These are phyloP conservation scores for Cacatua alba DNA, from an alignment of 2,113 vertebrate species.

Conservation along the genomic window DNA sequence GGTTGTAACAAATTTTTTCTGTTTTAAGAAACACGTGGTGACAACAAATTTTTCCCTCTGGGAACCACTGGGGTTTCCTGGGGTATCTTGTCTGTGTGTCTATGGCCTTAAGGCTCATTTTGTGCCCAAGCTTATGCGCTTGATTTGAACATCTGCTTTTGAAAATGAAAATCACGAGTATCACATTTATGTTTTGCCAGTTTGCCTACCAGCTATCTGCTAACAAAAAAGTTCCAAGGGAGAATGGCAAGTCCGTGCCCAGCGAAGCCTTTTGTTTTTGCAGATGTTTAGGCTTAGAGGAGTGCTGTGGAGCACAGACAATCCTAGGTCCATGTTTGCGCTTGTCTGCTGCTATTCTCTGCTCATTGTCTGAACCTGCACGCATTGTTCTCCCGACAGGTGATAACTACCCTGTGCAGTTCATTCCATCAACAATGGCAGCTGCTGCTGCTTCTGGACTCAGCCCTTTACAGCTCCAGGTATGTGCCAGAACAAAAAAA, in stretches of 20 bases:
- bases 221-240: constrained; percentile 78
- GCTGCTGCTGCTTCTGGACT: constrained; percentile 99
- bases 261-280: constrained; percentile 90
- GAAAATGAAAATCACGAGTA: constrained; percentile 34
- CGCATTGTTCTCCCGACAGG: constrained; percentile 97
- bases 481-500: constrained; percentile 91
- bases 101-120: constrained; percentile 25
- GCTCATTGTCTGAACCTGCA: constrained; percentile 98
- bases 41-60: neutral
- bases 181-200: constrained; percentile 76
- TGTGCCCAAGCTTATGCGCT: constrained; percentile 53
- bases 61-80: neutral
- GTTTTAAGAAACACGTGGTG: neutral
- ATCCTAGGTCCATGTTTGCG: constrained; percentile 86
- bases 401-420: constrained; percentile 99
- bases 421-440: constrained; percentile 99
- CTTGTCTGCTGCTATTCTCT: constrained; percentile 85
- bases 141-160: constrained; percentile 68
- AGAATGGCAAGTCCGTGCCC: constrained; percentile 83
- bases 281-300: constrained; percentile 93
- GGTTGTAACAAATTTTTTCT: neutral
- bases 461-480: constrained; percentile 99
- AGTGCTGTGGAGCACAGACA: constrained; percentile 75
- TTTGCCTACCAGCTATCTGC: constrained; percentile 82
- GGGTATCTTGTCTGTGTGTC: neutral